These are phyloP conservation scores for Daubentonia madagascariensis DNA, from an alignment of 2,113 vertebrate species.

Conservation along the genomic window DNA sequence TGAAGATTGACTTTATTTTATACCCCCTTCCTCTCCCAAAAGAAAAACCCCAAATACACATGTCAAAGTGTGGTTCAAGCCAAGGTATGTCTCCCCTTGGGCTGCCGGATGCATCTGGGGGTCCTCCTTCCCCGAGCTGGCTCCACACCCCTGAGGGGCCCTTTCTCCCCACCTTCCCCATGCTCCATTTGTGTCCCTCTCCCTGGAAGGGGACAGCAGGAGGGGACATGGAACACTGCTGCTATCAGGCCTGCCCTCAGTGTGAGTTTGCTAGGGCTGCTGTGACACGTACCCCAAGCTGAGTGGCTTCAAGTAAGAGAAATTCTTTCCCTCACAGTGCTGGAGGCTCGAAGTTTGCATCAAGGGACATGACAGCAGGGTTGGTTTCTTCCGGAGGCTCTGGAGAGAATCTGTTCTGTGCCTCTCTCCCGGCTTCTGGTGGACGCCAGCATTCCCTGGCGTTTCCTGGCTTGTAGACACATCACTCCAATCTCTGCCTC, in stretches of 20 bases:
- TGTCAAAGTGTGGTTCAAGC: neutral
- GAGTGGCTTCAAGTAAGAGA: neutral
- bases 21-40: fast-evolving
- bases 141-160: too few species aligned
- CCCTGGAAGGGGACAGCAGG: neutral
- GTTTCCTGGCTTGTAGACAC: fast-evolving
- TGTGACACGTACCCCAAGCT: neutral
- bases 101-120: neutral
- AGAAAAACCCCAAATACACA: neutral
- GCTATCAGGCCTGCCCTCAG: too few species aligned
- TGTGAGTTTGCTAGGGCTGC: too few species aligned
- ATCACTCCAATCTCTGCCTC: neutral
- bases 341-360: neutral
- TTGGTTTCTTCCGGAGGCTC: neutral
- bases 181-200: neutral
- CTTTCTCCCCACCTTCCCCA: neutral
- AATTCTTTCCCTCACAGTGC: fast-evolving
- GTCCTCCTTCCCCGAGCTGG: neutral
- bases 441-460: fast-evolving
- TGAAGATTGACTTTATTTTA: neutral
- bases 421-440: neutral
- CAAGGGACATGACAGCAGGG: too few species aligned
- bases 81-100: neutral
- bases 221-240: fast-evolving
- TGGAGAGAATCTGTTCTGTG: neutral